Evolutionary conservation across 64 coral and sea anemone species (phyloP).

Genomic region (Stylophora pistillata): DNA sequence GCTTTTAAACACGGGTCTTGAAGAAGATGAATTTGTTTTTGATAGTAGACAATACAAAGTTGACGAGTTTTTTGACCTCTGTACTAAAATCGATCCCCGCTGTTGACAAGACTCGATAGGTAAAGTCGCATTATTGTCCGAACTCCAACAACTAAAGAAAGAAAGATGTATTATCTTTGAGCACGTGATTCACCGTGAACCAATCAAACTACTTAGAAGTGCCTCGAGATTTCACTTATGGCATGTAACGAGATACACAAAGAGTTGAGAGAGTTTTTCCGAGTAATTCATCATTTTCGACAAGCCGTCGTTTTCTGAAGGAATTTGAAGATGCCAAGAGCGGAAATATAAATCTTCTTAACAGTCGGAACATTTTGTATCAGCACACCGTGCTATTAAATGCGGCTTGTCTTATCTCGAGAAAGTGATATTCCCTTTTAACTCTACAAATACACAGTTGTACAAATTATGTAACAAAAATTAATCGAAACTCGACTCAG

Average conservation of each 20-base stretch:
- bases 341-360: slow-evolving; percentile 52
- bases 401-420: not conserved
- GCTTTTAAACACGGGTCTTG: slow-evolving; percentile 6
- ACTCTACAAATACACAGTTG: not conserved
- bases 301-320: slow-evolving; percentile 25
- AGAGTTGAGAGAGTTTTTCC: not conserved
- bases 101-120: slow-evolving; percentile 28
- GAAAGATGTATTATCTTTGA: slow-evolving; percentile 41
- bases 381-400: no score
- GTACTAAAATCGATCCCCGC: not conserved
- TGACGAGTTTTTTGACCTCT: slow-evolving; percentile 44
- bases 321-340: slow-evolving; percentile 13
- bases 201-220: slow-evolving; percentile 16
- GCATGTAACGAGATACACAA: slow-evolving; percentile 43
- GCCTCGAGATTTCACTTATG: slow-evolving; percentile 23
- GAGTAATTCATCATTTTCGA: slow-evolving; percentile 54
- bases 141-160: slow-evolving; percentile 9
- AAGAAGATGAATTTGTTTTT: slow-evolving; percentile 38
- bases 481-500: not conserved
- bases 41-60: slow-evolving; percentile 35
- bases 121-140: not conserved
- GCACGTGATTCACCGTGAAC: slow-evolving; percentile 23
- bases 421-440: not conserved
- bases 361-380: slow-evolving; percentile 25
- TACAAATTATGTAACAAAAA: slow-evolving; percentile 8